Base-by-base conservation (phyloP, 1,140 invertebrate genomes). In the Lasaia peninsularis region DNA sequence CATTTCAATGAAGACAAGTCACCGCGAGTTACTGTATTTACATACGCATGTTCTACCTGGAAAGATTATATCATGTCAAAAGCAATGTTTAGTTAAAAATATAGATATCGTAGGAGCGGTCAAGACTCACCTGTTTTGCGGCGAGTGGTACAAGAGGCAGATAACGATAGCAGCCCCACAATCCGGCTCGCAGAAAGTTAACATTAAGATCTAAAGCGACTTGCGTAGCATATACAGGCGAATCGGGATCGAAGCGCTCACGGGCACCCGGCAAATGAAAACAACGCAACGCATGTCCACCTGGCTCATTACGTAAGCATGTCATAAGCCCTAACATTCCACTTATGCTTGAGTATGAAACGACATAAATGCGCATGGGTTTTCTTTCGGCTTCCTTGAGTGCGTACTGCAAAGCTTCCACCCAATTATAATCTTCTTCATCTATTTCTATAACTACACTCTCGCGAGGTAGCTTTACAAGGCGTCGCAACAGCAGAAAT, bases 1-100 rank as follows among this genome's bases (percentile, higher is more conserved):
- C 98, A 99, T 57, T 93, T 92, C 12, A 99, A 90, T 75, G 96
- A 98, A 1, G 96, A 94, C 32, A 99, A 91, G 85, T 99, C 98
- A 62, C 97, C 97, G 67, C 97, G 92, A 3, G 93, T 94, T 44
- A 98, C 74, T 2, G 97, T 94, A 84, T 99, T 99, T 8, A 99
- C 94, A 76, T 97, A 98, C 10, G 98, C 98, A 86, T 98, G 95
- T 69, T 96, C 94, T 24, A 96, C 94, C 75, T 91, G 80, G 28
- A 9, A n/a, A n/a, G n/a, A n/a, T n/a, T n/a, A n/a, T n/a, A n/a
- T n/a, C n/a, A n/a, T n/a, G n/a, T n/a, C n/a, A n/a, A n/a, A n/a
- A 79, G 92, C 56, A 94, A 82, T 1, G 92, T 92, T 0, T 92
- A 91, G 7, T 90, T 88, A 35, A 92, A 91, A 7, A 83, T 86